Evolutionary conservation across 37 sponge, comb jelly and placozoan species (phyloP).

Genomic region (Geodia barretti): DNA sequence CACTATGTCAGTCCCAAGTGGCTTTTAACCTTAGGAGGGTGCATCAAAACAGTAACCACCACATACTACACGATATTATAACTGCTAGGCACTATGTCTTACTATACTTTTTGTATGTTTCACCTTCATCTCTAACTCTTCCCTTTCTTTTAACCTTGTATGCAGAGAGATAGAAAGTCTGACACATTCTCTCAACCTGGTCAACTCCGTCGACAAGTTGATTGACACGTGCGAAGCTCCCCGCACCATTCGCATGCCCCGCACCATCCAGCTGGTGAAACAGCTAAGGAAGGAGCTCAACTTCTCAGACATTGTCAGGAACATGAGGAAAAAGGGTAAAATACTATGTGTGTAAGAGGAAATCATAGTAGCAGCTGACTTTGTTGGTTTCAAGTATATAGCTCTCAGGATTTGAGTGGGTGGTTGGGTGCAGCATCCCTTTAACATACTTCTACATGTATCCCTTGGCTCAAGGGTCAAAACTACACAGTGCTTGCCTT

Average conservation of each 20-base stretch:
- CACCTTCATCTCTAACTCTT: neutral
- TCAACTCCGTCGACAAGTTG: conserved; percentile 24
- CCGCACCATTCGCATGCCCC: conserved; percentile 43
- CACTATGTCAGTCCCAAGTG: too few relatives aligned
- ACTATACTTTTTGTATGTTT: too few relatives aligned
- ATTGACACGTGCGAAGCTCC: conserved; percentile 33
- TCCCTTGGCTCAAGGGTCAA: too few relatives aligned
- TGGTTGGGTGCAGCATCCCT: too few relatives aligned
- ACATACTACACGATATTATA: too few relatives aligned
- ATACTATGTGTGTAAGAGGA: neutral
- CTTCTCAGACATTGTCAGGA: conserved; percentile 21
- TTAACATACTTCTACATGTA: too few relatives aligned
- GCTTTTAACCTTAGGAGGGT: too few relatives aligned
- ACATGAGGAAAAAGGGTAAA: conserved; percentile 17
- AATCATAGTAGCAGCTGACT: neutral
- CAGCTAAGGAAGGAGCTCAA: conserved; percentile 63
- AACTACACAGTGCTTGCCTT: too few relatives aligned
- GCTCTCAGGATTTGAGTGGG: too few relatives aligned
- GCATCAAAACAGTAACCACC: too few relatives aligned
- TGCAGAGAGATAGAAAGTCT: conserved; percentile 19
- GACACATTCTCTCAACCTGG: conserved; percentile 1
- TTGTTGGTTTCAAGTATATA: too few relatives aligned
- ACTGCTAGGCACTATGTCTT: too few relatives aligned
- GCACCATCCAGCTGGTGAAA: conserved; percentile 32
- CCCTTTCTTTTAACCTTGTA: neutral